Evolutionary conservation across 2,797 vertebrate species (phyloP).

Genomic region (Ammospiza maritima): DNA sequence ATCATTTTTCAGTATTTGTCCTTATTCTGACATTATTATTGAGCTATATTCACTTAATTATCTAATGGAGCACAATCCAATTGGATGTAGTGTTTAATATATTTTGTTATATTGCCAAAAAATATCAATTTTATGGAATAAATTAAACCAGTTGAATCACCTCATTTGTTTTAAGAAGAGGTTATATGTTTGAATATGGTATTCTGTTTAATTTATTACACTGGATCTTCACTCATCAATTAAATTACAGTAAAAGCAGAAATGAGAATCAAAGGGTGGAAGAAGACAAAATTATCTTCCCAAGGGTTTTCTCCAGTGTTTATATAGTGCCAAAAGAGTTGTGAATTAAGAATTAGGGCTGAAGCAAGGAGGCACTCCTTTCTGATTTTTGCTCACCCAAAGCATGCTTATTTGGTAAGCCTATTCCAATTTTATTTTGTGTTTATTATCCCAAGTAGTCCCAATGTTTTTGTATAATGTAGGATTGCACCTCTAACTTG

Average conservation of each 20-base stretch:
- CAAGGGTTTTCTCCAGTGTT: neutral
- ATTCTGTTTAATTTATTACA: neutral
- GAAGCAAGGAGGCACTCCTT: neutral
- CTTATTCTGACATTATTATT: neutral
- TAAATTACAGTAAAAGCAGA: neutral
- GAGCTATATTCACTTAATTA: constrained; percentile 8
- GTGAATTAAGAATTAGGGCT: neutral
- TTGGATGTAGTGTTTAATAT: neutral
- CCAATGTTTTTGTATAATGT: neutral
- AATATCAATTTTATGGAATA: neutral
- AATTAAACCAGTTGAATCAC: neutral
- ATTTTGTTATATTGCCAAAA: neutral
- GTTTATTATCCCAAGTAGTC: neutral
- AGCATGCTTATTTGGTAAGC: neutral
- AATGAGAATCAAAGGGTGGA: neutral
- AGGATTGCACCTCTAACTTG: neutral
- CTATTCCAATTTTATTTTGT: neutral
- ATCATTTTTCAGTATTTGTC: constrained; percentile 16
- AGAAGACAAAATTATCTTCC: neutral
- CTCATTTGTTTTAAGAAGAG: neutral
- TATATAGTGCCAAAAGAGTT: neutral
- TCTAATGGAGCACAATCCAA: neutral
- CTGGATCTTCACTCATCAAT: neutral
- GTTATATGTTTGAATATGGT: neutral
- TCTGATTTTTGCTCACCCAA: neutral